phyloP scores from a whole-genome alignment of 2,888 invertebrate species.

The Dolichopus griseipennis region DNA sequence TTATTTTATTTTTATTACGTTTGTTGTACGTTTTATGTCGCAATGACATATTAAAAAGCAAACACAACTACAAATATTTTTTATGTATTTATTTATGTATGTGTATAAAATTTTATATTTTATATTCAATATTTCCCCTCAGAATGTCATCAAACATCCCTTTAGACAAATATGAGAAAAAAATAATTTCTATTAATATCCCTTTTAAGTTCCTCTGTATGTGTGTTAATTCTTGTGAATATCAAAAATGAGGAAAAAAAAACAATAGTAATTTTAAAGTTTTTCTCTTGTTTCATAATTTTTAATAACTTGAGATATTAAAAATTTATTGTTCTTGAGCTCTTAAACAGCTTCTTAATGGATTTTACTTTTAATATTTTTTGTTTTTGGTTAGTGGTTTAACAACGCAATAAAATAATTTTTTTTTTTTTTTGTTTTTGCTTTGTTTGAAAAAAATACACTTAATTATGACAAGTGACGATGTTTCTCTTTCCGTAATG shows the following conservation, averaged over 20 bases:
- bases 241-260: not conserved
- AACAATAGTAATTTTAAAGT: not conserved
- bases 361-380: not conserved
- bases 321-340: not conserved
- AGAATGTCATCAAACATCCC: too few species aligned
- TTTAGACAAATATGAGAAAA: too few species aligned
- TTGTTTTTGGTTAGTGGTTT: not conserved
- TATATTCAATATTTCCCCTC: too few species aligned
- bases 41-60: too few species aligned
- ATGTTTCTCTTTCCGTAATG: not conserved
- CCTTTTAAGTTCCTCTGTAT: not conserved
- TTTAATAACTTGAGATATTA: not conserved
- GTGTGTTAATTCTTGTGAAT: not conserved
- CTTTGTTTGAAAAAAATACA: not conserved
- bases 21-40: too few species aligned
- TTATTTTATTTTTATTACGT: too few species aligned
- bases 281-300: not conserved
- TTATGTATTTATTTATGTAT: too few species aligned
- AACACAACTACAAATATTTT: too few species aligned
- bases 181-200: too few species aligned
- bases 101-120: too few species aligned
- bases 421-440: too few species aligned
- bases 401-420: not conserved
- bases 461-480: not conserved
- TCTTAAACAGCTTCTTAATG: constrained; percentile 1